Evolutionary conservation across 2,797 vertebrate genomes (phyloP).

Genomic region (Australoheros facetus): DNA sequence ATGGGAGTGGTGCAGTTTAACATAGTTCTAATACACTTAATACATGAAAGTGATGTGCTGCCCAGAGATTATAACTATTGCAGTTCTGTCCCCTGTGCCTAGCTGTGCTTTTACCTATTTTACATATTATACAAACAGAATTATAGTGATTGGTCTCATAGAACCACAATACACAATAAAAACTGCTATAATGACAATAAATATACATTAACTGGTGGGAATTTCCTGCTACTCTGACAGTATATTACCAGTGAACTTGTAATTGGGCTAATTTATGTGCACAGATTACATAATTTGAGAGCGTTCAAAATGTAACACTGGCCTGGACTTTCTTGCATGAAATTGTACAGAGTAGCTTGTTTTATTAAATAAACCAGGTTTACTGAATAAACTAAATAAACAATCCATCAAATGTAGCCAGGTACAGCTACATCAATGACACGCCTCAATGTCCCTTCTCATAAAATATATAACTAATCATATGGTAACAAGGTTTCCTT

Average conservation of each 20-base stretch:
- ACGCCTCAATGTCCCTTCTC: neutral
- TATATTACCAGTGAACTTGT: neutral
- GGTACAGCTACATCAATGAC: constrained; percentile 4
- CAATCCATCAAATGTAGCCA: neutral
- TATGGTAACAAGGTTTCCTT: constrained; percentile 3
- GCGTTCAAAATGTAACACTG: neutral
- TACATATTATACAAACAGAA: neutral
- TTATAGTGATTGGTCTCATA: too few relatives aligned
- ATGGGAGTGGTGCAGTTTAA: too few relatives aligned
- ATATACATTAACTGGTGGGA: neutral
- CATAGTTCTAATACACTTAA: too few relatives aligned
- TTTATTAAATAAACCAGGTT: neutral
- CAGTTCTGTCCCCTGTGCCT: too few relatives aligned
- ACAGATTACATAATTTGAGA: neutral
- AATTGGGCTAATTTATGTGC: neutral
- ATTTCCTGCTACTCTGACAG: too few relatives aligned
- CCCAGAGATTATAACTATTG: too few relatives aligned
- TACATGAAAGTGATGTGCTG: too few relatives aligned
- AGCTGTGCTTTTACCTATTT: too few relatives aligned
- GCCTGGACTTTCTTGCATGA: too few relatives aligned
- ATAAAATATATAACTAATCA: constrained; percentile 19
- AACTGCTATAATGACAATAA: accelerated
- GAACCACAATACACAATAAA: neutral
- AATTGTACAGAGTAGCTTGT: too few relatives aligned
- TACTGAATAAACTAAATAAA: neutral